phyloP scores from a whole-genome alignment of 2,888 invertebrate species.

The Pterostichus madidus region DNA sequence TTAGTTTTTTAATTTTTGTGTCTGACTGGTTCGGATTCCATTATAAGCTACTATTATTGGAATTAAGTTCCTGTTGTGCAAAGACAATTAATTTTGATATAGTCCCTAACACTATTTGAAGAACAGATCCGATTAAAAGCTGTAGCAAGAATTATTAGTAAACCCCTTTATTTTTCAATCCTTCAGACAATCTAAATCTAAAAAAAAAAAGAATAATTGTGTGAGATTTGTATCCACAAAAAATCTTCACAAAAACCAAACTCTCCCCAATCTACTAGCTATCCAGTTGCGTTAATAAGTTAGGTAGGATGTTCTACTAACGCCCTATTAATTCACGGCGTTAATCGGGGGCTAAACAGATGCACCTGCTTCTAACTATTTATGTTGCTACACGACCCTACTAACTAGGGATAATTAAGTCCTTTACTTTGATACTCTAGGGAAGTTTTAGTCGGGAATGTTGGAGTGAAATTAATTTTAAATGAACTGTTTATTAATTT shows the following conservation, averaged over 20 bases:
- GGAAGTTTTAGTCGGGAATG: background rate
- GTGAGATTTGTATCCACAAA: background rate
- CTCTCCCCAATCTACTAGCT: no score
- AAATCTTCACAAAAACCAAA: background rate
- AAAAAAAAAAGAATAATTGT: background rate
- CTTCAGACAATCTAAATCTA: background rate
- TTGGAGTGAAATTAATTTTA: background rate
- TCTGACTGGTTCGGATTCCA: no score
- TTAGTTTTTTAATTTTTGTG: no score
- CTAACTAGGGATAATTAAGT: slow-evolving; percentile 53
- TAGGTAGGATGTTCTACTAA: slow-evolving; percentile 22
- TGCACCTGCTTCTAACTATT: slow-evolving; percentile 52
- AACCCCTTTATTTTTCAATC: slow-evolving; percentile 12
- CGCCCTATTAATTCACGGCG: slow-evolving; percentile 48
- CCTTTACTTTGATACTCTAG: slow-evolving; percentile 3
- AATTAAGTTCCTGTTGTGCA: no score
- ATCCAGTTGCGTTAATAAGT: slow-evolving; percentile 20
- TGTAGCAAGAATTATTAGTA: background rate
- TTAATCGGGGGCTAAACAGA: slow-evolving; percentile 47
- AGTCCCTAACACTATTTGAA: background rate
- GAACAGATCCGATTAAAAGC: background rate
- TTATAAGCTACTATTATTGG: no score
- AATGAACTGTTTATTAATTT: background rate
- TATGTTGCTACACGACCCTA: slow-evolving; percentile 14
- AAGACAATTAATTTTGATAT: no score